A percentile compares a stretch with the other conserved stretches of the same genome.
These are phyloP conservation scores for Brachionus calyciflorus DNA, from an alignment of 1,140 invertebrate species.

Conservation along the genomic window DNA sequence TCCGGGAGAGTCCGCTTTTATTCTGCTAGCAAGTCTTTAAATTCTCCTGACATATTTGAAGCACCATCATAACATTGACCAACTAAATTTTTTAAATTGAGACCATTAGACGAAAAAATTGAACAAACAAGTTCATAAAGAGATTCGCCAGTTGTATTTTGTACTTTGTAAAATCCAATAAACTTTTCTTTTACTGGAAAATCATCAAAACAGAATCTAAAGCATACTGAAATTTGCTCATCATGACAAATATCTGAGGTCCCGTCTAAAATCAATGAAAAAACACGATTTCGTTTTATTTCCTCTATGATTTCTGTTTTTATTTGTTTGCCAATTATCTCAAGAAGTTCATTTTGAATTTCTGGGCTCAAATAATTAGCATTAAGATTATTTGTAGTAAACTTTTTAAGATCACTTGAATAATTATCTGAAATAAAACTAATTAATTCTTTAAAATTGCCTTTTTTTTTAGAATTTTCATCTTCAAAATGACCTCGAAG, in stretches of 20 bases:
- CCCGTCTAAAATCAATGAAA: constrained; percentile 4
- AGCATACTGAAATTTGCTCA: constrained; percentile 10
- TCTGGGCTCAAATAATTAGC: neutral
- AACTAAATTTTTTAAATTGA: neutral
- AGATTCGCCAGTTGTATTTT: neutral
- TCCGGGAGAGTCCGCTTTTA: neutral
- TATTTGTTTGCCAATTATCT: constrained; percentile 2
- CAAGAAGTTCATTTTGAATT: constrained; percentile 22
- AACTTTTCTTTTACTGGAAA: constrained; percentile 20
- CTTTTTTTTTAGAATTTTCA: neutral
- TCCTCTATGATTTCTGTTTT: neutral
- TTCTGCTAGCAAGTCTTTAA: neutral
- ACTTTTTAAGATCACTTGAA: neutral
- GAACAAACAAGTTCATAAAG: neutral
- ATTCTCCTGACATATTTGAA: constrained; percentile 9
- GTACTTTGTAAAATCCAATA: constrained; percentile 4
- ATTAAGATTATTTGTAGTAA: neutral
- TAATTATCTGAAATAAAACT: neutral
- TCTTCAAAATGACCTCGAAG: neutral
- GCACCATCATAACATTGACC: constrained; percentile 33
- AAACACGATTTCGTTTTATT: neutral
- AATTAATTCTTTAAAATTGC: constrained; percentile 23
- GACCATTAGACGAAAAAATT: neutral
- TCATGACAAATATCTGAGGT: neutral
- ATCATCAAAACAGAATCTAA: neutral